phyloP scores from a whole-genome alignment of 2,797 vertebrate genomes.

The Crax fasciolata region DNA sequence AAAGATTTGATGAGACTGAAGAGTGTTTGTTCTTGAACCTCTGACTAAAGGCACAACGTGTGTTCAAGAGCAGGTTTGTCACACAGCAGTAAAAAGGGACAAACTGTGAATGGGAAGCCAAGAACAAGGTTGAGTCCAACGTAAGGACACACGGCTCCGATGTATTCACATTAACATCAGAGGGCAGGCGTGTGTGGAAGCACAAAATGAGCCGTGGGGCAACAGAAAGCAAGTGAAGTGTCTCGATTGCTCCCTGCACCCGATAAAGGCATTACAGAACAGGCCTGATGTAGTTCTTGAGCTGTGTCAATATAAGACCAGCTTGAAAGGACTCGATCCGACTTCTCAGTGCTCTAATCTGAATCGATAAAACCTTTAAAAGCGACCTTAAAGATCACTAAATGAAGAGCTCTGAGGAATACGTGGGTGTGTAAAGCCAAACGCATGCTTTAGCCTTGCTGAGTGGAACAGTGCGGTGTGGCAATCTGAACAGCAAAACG shows the following conservation, averaged over 20 bases:
- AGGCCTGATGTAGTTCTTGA: not conserved
- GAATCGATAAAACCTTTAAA: not conserved
- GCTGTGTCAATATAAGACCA: not conserved
- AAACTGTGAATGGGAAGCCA: not conserved
- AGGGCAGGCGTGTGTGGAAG: not conserved
- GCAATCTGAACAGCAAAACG: not conserved
- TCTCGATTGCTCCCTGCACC: not conserved
- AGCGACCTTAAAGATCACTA: not conserved
- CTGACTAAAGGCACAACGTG: not conserved
- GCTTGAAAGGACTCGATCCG: not conserved
- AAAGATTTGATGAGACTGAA: not conserved
- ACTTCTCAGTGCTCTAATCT: not conserved
- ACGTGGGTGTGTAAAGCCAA: fast-evolving
- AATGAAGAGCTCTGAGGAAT: not conserved
- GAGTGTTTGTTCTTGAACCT: conserved; percentile 10
- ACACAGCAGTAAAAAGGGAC: not conserved
- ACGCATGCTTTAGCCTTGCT: not conserved
- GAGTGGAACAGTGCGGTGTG: not conserved
- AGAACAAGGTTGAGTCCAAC: not conserved
- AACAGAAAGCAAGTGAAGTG: not conserved
- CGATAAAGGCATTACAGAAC: not conserved
- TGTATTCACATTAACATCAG: not conserved
- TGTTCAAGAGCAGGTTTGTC: not conserved
- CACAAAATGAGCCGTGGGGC: not conserved
- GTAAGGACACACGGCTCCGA: not conserved